These are phyloP conservation scores for western clawed frog (Xenopus tropicalis) DNA, from an alignment of 2,113 vertebrate species.

Conservation along the genomic window UCB_Xtro_10.0 CM004443.2:37191001-37191500, in stretches of 20 bases:
- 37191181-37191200: neutral
- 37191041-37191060: neutral
- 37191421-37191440: neutral
- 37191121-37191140: slow-evolving; percentile 13
- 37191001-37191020: neutral
- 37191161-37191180: slow-evolving; percentile 15
- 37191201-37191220: slow-evolving; percentile 18
- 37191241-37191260: slow-evolving; percentile 3
- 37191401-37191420: neutral
- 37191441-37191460: neutral
- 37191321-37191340: neutral
- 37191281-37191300: slow-evolving; percentile 9
- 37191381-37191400: slow-evolving; percentile 10
- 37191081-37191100: neutral
- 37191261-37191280: slow-evolving; percentile 17
- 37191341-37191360: neutral
- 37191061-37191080: neutral
- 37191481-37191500: no score
- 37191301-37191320: slow-evolving; percentile 15
- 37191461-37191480: neutral
- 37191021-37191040: neutral
- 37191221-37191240: neutral
- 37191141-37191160: slow-evolving; percentile 26
- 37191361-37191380: slow-evolving; percentile 8
- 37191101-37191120: slow-evolving; percentile 5